A percentile compares a stretch with the other conserved stretches of the same genome.
These are phyloP conservation scores for Hydrotaea cyrtoneurina DNA, from an alignment of 2,888 invertebrate species.

Conservation along the genomic window DNA sequence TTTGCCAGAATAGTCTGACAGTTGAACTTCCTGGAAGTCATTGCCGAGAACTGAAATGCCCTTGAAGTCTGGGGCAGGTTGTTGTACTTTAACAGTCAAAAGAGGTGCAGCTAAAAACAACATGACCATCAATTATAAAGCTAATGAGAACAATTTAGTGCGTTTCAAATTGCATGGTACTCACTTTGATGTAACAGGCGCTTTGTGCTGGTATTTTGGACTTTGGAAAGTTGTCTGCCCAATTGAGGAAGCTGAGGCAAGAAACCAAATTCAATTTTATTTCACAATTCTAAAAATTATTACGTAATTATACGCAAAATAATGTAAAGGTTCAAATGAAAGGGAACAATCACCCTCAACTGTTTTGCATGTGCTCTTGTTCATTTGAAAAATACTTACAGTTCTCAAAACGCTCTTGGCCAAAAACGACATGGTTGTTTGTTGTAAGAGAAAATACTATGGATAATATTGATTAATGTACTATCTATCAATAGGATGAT, in stretches of 20 bases:
- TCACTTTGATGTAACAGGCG: slow-evolving; percentile 77
- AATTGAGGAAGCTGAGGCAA: slow-evolving; percentile 71
- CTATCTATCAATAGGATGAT: neutral
- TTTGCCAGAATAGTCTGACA: slow-evolving; percentile 93
- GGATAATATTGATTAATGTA: slow-evolving; percentile 34
- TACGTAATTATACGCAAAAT: slow-evolving; percentile 71
- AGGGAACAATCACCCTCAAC: neutral
- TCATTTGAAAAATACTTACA: slow-evolving; percentile 72
- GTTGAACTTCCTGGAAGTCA: slow-evolving; percentile 91
- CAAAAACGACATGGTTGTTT: slow-evolving; percentile 76
- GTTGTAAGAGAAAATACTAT: neutral
- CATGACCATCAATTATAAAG: neutral
- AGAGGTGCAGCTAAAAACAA: slow-evolving; percentile 79
- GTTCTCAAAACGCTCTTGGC: slow-evolving; percentile 74
- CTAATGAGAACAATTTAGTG: too few species aligned
- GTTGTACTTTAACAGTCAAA: slow-evolving; percentile 85
- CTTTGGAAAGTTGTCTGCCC: slow-evolving; percentile 70
- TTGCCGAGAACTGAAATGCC: slow-evolving; percentile 93
- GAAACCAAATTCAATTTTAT: slow-evolving; percentile 36
- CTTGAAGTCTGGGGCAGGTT: slow-evolving; percentile 91
- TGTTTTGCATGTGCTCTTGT: neutral
- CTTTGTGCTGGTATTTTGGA: slow-evolving; percentile 58
- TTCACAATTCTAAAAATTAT: slow-evolving; percentile 54
- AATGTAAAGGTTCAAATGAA: neutral
- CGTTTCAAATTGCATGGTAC: slow-evolving; percentile 53